Evolutionary conservation across 2,888 invertebrate genomes (phyloP), one percentile per base, ranked within the genome.

Genomic region (Stenoptilia bipunctidactyla): DNA sequence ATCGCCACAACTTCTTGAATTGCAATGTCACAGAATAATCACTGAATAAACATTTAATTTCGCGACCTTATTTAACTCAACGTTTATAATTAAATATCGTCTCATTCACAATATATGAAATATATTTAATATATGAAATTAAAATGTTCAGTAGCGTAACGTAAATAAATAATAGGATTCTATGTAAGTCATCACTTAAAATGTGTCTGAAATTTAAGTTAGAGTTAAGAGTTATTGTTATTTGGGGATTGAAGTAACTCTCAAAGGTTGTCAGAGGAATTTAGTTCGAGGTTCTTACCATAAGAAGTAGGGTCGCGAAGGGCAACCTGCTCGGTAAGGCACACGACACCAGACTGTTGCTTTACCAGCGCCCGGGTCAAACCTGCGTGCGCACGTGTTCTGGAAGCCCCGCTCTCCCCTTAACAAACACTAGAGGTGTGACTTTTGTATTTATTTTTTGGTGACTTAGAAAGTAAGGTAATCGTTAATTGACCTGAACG

Each of bases 301-400:
- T 74, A 63, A 61, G 68, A 77, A 80, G 64, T 49, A 61, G 70
- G 64, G 60, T 53, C 58, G 66, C 54, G 55, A 56, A 54, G 53
- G 58, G 54, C 62, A 61, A 61, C 58, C 63, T 58, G 71, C 65
- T 61, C 60, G 59, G 64, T 61, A 48, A 63, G 74, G 75, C 71
- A 66, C 71, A 71, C 79, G 69, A 70, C 72, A 71, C 68, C 79
- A 79, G 76, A 82, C 80, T 82, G 80, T 82, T 82, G 80, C 80
- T 75, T 61, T 52, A 60, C 6, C 2, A 9, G 30, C 30, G 30
- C 14, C 34, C 44, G 35, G 39, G 41, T 9, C 56, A 56, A 49
- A 59, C 52, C 42, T 71, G 75, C 71, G 73, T 60, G 77, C 80
- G 79, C 79, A 73, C n/a, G 4, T 15, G 25, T n/a, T n/a, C 6